These are phyloP conservation scores for Sisyra nigra DNA, from an alignment of 2,888 invertebrate species.

Conservation along the genomic window DNA sequence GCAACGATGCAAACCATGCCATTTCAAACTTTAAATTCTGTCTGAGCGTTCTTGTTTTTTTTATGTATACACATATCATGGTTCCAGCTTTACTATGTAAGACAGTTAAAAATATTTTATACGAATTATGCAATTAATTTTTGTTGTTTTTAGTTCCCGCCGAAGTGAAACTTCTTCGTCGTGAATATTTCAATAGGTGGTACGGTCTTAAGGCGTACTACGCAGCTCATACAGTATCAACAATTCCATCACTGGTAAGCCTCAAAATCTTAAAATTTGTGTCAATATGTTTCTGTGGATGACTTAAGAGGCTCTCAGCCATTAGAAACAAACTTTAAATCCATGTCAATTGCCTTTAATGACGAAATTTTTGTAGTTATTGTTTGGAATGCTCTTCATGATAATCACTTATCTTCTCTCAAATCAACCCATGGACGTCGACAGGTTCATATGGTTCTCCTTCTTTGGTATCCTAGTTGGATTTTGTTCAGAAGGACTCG, in stretches of 20 bases:
- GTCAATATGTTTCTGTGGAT: conserved; percentile 1
- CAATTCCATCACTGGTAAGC: conserved; percentile 39
- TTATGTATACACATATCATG: conserved; percentile 47
- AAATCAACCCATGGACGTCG: conserved; percentile 47
- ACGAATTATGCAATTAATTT: not conserved
- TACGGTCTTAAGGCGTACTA: conserved; percentile 48
- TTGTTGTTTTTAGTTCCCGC: conserved; percentile 34
- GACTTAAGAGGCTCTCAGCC: not conserved
- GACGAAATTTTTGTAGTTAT: conserved; percentile 23
- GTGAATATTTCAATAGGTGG: conserved; percentile 52
- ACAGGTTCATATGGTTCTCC: conserved; percentile 40
- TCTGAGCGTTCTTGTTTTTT: conserved; percentile 39
- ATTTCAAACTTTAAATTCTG: conserved; percentile 44
- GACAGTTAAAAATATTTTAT: conserved; percentile 17
- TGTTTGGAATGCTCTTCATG: conserved; percentile 31
- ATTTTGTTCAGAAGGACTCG: conserved; percentile 57
- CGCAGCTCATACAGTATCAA: conserved; percentile 34
- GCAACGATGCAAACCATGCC: conserved; percentile 36
- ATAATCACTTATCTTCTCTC: conserved; percentile 38
- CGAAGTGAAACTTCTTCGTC: conserved; percentile 37
- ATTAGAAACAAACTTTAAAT: too few species aligned
- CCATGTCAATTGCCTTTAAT: conserved; percentile 5
- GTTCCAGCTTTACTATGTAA: conserved; percentile 42
- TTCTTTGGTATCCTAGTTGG: conserved; percentile 40
- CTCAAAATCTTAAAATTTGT: conserved; percentile 4